Conservation (phyloP, 2,888 invertebrate genomes). For the Lomographa bimaculata region DNA sequence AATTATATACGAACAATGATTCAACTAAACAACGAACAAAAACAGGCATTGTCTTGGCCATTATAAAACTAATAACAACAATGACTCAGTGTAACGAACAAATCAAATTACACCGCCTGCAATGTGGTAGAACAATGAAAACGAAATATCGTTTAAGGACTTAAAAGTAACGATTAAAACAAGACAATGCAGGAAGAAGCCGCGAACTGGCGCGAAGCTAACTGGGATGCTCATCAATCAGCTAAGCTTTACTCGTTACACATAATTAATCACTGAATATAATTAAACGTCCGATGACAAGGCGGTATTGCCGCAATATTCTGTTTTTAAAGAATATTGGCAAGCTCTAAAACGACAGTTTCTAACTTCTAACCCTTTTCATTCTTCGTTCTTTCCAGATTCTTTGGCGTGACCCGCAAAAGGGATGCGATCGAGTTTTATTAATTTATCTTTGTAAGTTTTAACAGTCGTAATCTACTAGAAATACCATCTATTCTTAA, state of each 20-base stretch:
- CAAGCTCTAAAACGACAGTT: conserved; percentile 39
- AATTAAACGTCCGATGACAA: conserved; percentile 81
- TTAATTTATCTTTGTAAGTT: neutral
- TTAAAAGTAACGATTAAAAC: conserved; percentile 74
- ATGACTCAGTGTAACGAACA: conserved; percentile 70
- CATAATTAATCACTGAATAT: conserved; percentile 80
- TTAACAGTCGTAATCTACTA: no score
- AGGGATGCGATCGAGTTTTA: neutral
- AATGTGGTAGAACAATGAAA: conserved; percentile 65
- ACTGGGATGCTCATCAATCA: conserved; percentile 76
- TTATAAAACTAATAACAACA: conserved; percentile 74
- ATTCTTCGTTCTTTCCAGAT: conserved; percentile 40
- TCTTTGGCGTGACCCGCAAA: conserved; percentile 27
- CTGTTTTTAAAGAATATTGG: conserved; percentile 50
- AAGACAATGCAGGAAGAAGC: conserved; percentile 68
- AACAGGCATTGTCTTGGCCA: conserved; percentile 57
- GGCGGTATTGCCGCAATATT: conserved; percentile 65
- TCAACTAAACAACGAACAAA: conserved; percentile 48
- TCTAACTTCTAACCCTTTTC: conserved; percentile 45
- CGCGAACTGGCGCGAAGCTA: conserved; percentile 58
- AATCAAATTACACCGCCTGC: conserved; percentile 71
- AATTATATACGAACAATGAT: conserved; percentile 46
- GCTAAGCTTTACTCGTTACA: conserved; percentile 69
- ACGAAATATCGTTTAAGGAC: conserved; percentile 70
- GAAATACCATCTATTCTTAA: no score